Evolutionary conservation across 2,113 vertebrate species (phyloP), one percentile per base, ranked within the genome.

Genomic region (Zosterops hypoxanthus): DNA sequence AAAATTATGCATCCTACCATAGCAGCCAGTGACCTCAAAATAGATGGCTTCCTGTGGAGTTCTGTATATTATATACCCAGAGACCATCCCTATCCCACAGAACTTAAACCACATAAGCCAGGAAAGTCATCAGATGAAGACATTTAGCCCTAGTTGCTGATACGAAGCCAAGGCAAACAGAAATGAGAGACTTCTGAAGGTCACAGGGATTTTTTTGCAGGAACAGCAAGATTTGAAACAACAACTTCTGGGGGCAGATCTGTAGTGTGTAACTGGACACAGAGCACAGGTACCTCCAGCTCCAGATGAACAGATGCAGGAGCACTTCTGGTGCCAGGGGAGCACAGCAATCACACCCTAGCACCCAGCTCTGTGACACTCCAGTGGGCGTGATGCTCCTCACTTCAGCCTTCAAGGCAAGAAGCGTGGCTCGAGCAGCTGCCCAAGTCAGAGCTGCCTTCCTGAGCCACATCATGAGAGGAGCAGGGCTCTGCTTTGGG

Each of bases 351-450:
- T 6, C 8, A 4, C 34, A 46, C 5, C 39, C 39, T 8, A 10
- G 42, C 13, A 23, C 59, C 24, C 5, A 10, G 24, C 26, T 26
- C 59, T 23, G 44, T 12, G 69, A 25, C 56, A 19, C 60, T 56
- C 7, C 46, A 31, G 18, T 0, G 22, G 6, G 3, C 14, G 4
- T 3, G 19, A 20, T 64, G 28, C 41, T 34, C 13, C 63, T 36
- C 26, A 41, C 1, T 10, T 70, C 25, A 7, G 4, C 5, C 7
- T 28, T 41, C 1, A n/a, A 16, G 59, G 41, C 20, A 81, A 65
- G 63, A 19, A 60, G 24, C 1, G 2, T 0, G 6, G 31, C n/a
- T 75, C 1, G 2, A 21, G 17, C 21, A 66, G 41, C 52, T 75
- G 56, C n/a, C 28, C 0, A 0, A 46, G 25, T 28, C 53, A 71